Percentiles rank a stretch among this genome's conserved stretches.
Evolutionary conservation across 2,888 invertebrate species (phyloP).

Genomic region (Ophonus ardosiacus): DNA sequence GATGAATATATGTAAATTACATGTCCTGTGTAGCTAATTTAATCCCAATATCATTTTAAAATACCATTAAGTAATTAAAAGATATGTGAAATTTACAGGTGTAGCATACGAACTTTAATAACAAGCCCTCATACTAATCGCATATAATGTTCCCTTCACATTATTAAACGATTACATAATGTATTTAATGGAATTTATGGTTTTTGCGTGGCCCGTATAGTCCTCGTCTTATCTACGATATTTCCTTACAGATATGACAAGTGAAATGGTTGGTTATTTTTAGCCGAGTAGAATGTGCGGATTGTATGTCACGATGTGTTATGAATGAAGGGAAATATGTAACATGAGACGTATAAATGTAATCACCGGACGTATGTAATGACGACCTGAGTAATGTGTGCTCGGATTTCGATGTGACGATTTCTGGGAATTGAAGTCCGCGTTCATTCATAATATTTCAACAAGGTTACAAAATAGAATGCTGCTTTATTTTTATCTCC

Average conservation of each 20-base stretch:
- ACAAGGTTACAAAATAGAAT: neutral
- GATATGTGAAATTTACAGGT: constrained; percentile 9
- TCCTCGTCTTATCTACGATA: constrained; percentile 1
- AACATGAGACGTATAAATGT: constrained; percentile 44
- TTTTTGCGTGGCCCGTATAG: constrained; percentile 21
- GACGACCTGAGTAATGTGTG: constrained; percentile 21
- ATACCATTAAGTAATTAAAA: constrained; percentile 44
- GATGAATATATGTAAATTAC: constrained; percentile 28
- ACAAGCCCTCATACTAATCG: constrained; percentile 21
- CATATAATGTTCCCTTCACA: constrained; percentile 8
- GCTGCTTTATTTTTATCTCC: too few relatives aligned
- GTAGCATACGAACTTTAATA: neutral
- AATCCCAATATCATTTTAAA: constrained; percentile 27
- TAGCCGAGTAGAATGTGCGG: neutral
- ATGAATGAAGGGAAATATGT: constrained; percentile 59
- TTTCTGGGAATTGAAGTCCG: constrained; percentile 15
- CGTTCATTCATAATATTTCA: constrained; percentile 11
- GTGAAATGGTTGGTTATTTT: neutral
- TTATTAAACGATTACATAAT: constrained; percentile 32
- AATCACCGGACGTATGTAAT: constrained; percentile 60
- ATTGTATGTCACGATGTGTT: constrained; percentile 24
- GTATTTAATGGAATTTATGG: constrained; percentile 13
- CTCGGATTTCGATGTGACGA: constrained; percentile 47
- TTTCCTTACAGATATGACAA: constrained; percentile 17
- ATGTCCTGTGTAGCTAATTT: constrained; percentile 14